Conservation (phyloP, 2,797 vertebrate species). For the Sebastes iracundus region DNA sequence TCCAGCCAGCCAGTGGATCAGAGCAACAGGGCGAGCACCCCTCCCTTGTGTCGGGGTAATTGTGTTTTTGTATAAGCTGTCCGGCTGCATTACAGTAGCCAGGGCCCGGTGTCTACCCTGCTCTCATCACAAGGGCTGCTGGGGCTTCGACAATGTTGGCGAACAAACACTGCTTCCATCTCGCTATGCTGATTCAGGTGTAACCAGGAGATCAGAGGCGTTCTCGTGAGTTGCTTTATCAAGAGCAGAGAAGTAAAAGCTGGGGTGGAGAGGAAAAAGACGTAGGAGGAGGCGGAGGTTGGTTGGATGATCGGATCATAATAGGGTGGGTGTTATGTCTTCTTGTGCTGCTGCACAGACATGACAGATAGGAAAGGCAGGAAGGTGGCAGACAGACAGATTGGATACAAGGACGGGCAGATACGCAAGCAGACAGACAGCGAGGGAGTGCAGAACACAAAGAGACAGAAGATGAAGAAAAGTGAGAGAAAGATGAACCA, state of each 20-base stretch:
- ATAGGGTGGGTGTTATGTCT: slow-evolving; percentile 50
- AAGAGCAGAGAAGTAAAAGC: slow-evolving; percentile 1
- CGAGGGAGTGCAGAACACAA: slow-evolving; percentile 15
- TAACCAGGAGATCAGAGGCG: slow-evolving; percentile 23
- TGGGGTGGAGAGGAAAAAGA: not conserved
- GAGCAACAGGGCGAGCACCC: slow-evolving; percentile 32
- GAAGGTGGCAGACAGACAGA: slow-evolving; percentile 35
- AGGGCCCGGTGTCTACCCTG: slow-evolving; percentile 42
- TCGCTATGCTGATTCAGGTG: slow-evolving; percentile 19
- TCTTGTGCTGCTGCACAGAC: slow-evolving; percentile 38
- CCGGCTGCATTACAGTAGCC: slow-evolving; percentile 61
- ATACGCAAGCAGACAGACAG: slow-evolving; percentile 43
- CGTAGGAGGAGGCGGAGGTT: slow-evolving; percentile 3
- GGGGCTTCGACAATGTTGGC: slow-evolving; percentile 42
- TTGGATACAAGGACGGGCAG: slow-evolving; percentile 46
- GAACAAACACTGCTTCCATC: slow-evolving; percentile 10
- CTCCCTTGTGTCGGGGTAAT: slow-evolving; percentile 63
- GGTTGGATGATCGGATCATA: slow-evolving; percentile 49
- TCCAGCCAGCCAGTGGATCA: slow-evolving; percentile 34
- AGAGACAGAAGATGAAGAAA: slow-evolving; percentile 1
- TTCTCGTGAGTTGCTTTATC: slow-evolving; percentile 5
- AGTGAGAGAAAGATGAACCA: slow-evolving; percentile 6
- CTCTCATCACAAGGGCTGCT: slow-evolving; percentile 53
- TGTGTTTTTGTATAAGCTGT: slow-evolving; percentile 75
- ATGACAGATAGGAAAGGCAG: slow-evolving; percentile 38